Percentiles rank a stretch among this genome's conserved stretches.
phyloP scores from a whole-genome alignment of 2,888 invertebrate species.

The Agriopis aurantiaria region DNA sequence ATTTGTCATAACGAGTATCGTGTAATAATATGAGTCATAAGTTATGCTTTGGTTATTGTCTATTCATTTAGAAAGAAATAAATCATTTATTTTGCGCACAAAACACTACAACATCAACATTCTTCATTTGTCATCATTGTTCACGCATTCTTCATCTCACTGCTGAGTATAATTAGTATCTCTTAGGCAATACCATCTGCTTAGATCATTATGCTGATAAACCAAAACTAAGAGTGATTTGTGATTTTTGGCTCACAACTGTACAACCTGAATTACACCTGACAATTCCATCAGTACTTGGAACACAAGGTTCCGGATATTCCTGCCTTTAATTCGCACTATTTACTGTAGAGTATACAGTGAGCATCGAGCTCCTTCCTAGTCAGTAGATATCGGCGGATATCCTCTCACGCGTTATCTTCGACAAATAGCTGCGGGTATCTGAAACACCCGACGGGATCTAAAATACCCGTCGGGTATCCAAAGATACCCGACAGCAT shows the following conservation, averaged over 20 bases:
- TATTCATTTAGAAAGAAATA: neutral
- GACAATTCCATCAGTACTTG: conserved; percentile 15
- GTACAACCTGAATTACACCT: neutral
- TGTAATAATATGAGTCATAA: neutral
- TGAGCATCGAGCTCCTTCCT: neutral
- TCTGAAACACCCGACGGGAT: conserved; percentile 1
- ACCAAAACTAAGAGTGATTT: neutral
- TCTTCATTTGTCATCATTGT: no score
- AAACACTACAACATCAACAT: neutral
- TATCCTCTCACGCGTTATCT: conserved; percentile 19
- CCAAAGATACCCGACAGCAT: conserved; percentile 14
- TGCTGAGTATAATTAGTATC: no score
- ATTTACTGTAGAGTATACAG: neutral
- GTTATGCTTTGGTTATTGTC: neutral
- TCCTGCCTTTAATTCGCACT: neutral
- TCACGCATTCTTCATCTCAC: no score
- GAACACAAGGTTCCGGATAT: conserved; percentile 3
- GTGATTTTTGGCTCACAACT: neutral
- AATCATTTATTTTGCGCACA: no score
- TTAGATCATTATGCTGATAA: no score
- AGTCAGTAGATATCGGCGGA: conserved; percentile 4
- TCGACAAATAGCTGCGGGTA: conserved; percentile 16
- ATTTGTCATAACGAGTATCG: neutral
- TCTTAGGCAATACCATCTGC: no score
- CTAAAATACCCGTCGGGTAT: conserved; percentile 16